These are phyloP conservation scores for Urocynchramus pylzowi DNA, from an alignment of 2,113 vertebrate genomes.

Conservation along the genomic window DNA sequence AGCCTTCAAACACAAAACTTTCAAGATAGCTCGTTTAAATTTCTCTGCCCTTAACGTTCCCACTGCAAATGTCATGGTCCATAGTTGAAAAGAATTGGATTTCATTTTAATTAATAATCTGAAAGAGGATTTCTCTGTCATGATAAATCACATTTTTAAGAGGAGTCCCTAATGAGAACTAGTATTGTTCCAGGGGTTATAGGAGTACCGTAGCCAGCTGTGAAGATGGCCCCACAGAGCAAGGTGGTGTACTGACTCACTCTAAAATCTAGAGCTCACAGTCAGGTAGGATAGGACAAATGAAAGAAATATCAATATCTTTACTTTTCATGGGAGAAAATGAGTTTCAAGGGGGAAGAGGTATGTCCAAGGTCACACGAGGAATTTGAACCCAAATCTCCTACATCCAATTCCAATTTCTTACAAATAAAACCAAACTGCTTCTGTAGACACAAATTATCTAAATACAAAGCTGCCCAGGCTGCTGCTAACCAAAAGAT, in stretches of 20 bases:
- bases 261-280: neutral
- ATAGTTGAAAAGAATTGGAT: neutral
- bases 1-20: constrained; percentile 23
- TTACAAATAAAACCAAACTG: neutral
- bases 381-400: neutral
- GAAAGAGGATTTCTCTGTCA: neutral
- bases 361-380: neutral
- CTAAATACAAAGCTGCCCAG: neutral
- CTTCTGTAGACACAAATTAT: neutral
- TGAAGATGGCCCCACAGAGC: neutral
- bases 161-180: neutral
- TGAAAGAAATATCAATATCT: neutral
- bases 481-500: neutral
- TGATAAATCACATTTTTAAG: constrained; percentile 6
- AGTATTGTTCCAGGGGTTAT: neutral
- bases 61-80: constrained; percentile 3
- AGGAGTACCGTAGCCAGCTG: neutral
- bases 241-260: neutral
- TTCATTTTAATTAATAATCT: constrained; percentile 35
- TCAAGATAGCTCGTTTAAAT: neutral
- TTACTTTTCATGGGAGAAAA: neutral
- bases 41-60: neutral
- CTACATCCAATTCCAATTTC: neutral
- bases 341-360: neutral
- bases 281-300: neutral